Conservation (phyloP, 2,113 vertebrate genomes). For the Datnioides undecimradiatus region DNA sequence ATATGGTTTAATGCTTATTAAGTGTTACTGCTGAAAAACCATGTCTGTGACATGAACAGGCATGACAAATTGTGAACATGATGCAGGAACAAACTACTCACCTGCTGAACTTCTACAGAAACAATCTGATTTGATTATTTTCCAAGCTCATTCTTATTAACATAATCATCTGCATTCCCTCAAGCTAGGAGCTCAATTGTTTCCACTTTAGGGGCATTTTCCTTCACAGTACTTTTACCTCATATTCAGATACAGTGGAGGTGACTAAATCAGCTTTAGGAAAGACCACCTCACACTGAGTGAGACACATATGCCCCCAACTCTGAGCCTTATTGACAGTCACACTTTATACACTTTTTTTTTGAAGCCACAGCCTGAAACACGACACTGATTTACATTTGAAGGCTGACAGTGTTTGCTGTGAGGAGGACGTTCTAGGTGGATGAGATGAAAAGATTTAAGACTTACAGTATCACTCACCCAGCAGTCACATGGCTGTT, state of each 20-base stretch:
- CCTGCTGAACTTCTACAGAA: slow-evolving; percentile 22
- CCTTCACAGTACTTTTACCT: slow-evolving; percentile 6
- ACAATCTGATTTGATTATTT: slow-evolving; percentile 67
- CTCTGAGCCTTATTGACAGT: neutral
- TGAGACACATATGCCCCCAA: slow-evolving; percentile 33
- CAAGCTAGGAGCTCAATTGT: slow-evolving; percentile 33
- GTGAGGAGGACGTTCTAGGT: slow-evolving; percentile 29
- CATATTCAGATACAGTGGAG: slow-evolving; percentile 60
- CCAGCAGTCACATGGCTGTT: slow-evolving; percentile 4
- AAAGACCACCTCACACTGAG: slow-evolving; percentile 62
- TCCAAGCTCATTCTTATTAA: slow-evolving; percentile 63
- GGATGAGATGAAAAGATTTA: slow-evolving; percentile 46
- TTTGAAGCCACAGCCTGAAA: slow-evolving; percentile 15
- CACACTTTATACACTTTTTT: neutral
- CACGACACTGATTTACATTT: slow-evolving; percentile 7
- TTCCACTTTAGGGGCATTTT: slow-evolving; percentile 72
- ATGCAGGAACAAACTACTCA: slow-evolving; percentile 69
- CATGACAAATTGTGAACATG: neutral
- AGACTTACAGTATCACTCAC: slow-evolving; percentile 22
- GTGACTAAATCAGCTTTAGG: slow-evolving; percentile 54
- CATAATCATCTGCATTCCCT: slow-evolving; percentile 50
- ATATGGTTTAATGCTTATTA: neutral
- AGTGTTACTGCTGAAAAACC: neutral
- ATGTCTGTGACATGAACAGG: neutral
- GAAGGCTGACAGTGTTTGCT: neutral